Percentiles rank a stretch among this genome's conserved stretches.
Conservation (phyloP, 37 sponge, comb jelly and placozoan genomes). For the Agelas oroides region DNA sequence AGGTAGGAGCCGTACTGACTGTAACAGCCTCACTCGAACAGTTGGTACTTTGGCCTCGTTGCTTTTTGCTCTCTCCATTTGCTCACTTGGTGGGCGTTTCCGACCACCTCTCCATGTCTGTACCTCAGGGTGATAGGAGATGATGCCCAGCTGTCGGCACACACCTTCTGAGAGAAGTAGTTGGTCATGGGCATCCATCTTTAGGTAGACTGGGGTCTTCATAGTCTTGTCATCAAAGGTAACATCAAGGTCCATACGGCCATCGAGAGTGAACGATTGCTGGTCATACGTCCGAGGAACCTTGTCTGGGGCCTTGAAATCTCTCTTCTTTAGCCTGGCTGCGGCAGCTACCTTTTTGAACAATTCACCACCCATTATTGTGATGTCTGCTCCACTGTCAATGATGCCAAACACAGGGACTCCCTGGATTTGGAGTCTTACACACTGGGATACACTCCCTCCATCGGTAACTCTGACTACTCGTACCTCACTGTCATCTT, state of each 20-base stretch:
- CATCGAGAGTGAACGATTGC: slow-evolving; percentile 35
- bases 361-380: slow-evolving; percentile 25
- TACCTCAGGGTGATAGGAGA: slow-evolving; percentile 42
- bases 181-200: slow-evolving; percentile 58
- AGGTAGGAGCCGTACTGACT: slow-evolving; percentile 12
- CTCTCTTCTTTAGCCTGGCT: slow-evolving; percentile 3
- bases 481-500: slow-evolving; percentile 21
- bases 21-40: slow-evolving; percentile 14
- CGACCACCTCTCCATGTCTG: slow-evolving; percentile 4
- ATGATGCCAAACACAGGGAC: slow-evolving; percentile 32
- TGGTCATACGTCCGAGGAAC: slow-evolving; percentile 12
- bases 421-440: slow-evolving; percentile 21
- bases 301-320: slow-evolving; percentile 14
- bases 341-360: slow-evolving; percentile 20
- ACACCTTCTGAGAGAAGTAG: slow-evolving; percentile 57
- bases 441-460: slow-evolving; percentile 38
- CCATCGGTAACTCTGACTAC: slow-evolving; percentile 21
- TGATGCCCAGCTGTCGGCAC: slow-evolving; percentile 56
- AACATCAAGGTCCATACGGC: slow-evolving; percentile 40
- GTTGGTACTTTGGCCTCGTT: too few species aligned
- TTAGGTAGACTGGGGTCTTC: slow-evolving; percentile 45
- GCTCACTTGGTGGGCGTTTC: background rate
- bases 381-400: too few species aligned
- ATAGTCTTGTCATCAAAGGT: slow-evolving; percentile 29
- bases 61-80: background rate